Base-by-base conservation (phyloP, 1,140 invertebrate species). In the Metopolophium dirhodum region DNA sequence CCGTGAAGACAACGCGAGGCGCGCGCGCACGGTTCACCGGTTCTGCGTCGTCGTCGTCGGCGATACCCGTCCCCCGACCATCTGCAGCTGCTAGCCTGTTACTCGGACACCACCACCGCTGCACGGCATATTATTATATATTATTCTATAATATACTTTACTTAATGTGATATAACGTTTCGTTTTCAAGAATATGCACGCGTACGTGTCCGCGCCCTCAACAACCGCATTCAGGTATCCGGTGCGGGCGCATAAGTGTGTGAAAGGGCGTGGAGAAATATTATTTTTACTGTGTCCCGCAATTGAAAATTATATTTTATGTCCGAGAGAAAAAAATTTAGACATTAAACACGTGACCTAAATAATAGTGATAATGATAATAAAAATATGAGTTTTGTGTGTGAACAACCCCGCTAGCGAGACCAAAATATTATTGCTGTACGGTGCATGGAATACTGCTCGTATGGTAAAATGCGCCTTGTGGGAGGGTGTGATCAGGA, bases 1-100 rank as follows among this genome's bases (percentile, higher is more conserved):
- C 91, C 49, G 47, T 51, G 91, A 93, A 93, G 82, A 89, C 49
- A 89, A 89, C 88, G 2, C 91, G 91, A 49, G 35, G 47, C 47
- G 77, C 37, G 87, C 87, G 91, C 77, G 77, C 91, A 93, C 91
- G 91, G 91, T 85, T 83, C 91, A 93, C 82, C 82, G 91, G 91
- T 93, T 93, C 51, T 83, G 82, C 91, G 82, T 86, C 82, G 77
- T 86, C 68, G 47, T 35, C n/a, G 37, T 90, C 30, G 90, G 57
- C 91, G 35, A 85, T 51, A 49, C 49, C 35, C 86, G 86, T 88
- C 41, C 86, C 90, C 91, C 82, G 49, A 93, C 82, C 91, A 85
- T 86, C 82, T 85, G 91, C 82, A 86, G n/a, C 26, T 85, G 82
- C 35, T n/a, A 86, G n/a, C 26, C 26, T 85, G 82, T 51, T n/a